A percentile compares a stretch with the other conserved stretches of the same genome.
Evolutionary conservation across 1,140 invertebrate genomes (phyloP).

Genomic region (Drosophila serrata): DNA sequence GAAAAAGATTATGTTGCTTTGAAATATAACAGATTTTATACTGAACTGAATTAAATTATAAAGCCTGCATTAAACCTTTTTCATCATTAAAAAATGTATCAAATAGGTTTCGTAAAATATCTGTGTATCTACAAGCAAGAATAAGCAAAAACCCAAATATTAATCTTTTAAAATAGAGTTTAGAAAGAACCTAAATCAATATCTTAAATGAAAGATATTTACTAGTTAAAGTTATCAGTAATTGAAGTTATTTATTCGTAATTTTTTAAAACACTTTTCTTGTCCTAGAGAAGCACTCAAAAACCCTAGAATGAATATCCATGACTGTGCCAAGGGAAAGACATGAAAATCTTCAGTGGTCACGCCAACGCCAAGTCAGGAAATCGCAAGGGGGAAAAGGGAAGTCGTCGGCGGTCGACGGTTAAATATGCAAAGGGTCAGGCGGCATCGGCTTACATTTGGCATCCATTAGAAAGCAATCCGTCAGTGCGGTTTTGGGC

Average conservation of each 20-base stretch:
- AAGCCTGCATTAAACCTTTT: too few species aligned
- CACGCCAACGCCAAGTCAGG: conserved; percentile 59
- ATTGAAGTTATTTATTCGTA: neutral
- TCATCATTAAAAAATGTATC: too few species aligned
- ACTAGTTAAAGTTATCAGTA: neutral
- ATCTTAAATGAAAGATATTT: neutral
- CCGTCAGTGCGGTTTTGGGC: conserved; percentile 75
- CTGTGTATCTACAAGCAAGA: too few species aligned
- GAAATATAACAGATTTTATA: too few species aligned
- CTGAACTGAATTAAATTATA: too few species aligned
- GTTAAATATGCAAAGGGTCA: conserved; percentile 62
- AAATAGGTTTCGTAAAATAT: too few species aligned
- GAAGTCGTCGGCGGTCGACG: neutral
- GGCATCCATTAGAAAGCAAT: conserved; percentile 79
- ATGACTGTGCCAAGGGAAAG: conserved; percentile 27
- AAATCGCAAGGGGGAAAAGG: conserved; percentile 7
- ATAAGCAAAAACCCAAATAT: too few species aligned
- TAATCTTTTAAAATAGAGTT: neutral
- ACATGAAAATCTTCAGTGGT: conserved; percentile 46
- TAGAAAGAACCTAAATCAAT: neutral
- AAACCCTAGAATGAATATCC: conserved; percentile 3
- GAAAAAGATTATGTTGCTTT: too few species aligned
- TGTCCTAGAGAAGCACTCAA: neutral
- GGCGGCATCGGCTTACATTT: conserved; percentile 65
- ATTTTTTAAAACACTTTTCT: neutral